Percentiles rank a stretch among this genome's conserved stretches.
Evolutionary conservation across 2,113 vertebrate species (phyloP).

Genomic region (Uropsilus gracilis): DNA sequence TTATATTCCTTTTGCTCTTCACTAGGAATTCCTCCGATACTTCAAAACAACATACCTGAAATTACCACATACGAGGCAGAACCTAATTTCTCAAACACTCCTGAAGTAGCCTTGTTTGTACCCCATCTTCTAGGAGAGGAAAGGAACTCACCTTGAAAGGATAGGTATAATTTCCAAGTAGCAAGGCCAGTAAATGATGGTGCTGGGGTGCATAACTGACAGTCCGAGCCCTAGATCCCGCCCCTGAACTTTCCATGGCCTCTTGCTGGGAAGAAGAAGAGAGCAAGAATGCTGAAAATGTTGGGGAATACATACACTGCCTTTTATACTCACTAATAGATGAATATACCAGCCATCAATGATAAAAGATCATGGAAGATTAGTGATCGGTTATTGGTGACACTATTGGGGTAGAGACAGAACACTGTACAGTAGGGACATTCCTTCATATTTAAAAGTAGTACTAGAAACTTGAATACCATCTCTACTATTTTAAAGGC

Average conservation of each 20-base stretch:
- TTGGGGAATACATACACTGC: no score
- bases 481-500: neutral
- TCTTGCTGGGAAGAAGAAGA: neutral
- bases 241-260: neutral
- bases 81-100: neutral
- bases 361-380: neutral
- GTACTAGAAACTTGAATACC: neutral
- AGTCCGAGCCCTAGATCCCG: no score
- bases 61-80: neutral
- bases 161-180: neutral
- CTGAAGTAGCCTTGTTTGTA: neutral
- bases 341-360: no score
- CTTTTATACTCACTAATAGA: neutral
- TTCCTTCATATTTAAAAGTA: neutral
- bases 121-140: neutral
- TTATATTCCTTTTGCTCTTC: neutral
- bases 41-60: neutral
- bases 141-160: no score
- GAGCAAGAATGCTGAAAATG: neutral
- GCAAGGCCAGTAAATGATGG: no score
- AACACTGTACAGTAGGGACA: neutral
- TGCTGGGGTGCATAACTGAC: accelerated
- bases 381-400: accelerated
- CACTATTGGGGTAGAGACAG: neutral
- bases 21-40: neutral